Conservation (phyloP, 2,113 vertebrate genomes). For the Speoplatyrhinus poulsoni region DNA sequence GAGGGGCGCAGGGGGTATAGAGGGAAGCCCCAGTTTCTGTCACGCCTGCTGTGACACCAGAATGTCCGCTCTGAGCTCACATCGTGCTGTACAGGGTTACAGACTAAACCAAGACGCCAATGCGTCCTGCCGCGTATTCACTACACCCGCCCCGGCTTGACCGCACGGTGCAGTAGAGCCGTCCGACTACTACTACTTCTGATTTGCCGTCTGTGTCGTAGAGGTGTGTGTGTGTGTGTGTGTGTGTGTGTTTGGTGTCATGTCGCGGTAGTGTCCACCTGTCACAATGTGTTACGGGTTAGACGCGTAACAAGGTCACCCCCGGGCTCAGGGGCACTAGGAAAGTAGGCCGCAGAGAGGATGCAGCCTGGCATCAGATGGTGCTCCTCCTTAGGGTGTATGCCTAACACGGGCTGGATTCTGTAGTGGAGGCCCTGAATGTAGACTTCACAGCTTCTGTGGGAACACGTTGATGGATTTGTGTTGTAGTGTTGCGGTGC, state of each 20-base stretch:
- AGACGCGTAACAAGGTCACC: slow-evolving; percentile 17
- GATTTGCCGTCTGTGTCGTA: neutral
- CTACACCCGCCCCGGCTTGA: neutral
- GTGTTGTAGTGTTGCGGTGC: too few species aligned
- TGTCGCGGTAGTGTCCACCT: neutral
- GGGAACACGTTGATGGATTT: too few species aligned
- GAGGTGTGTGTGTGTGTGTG: neutral
- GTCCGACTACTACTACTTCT: too few species aligned
- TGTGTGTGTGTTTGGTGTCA: neutral
- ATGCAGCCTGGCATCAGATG: neutral
- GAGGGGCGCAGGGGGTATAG: neutral
- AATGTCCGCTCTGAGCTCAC: slow-evolving; percentile 2
- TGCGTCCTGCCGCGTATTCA: neutral
- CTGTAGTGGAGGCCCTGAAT: neutral
- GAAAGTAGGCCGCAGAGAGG: slow-evolving; percentile 1
- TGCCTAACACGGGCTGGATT: neutral
- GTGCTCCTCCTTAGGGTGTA: slow-evolving; percentile 12
- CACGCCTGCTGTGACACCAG: slow-evolving; percentile 1
- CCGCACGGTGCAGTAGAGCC: neutral
- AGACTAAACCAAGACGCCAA: neutral
- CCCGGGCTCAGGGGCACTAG: neutral
- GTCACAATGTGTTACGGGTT: slow-evolving; percentile 1
- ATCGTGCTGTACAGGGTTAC: neutral
- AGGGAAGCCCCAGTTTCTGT: neutral
- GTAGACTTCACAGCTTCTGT: too few species aligned